These are phyloP conservation scores for Dysidea cf. avara DNA, from an alignment of 37 sponge, comb jelly and placozoan genomes.

Conservation along the genomic window DNA sequence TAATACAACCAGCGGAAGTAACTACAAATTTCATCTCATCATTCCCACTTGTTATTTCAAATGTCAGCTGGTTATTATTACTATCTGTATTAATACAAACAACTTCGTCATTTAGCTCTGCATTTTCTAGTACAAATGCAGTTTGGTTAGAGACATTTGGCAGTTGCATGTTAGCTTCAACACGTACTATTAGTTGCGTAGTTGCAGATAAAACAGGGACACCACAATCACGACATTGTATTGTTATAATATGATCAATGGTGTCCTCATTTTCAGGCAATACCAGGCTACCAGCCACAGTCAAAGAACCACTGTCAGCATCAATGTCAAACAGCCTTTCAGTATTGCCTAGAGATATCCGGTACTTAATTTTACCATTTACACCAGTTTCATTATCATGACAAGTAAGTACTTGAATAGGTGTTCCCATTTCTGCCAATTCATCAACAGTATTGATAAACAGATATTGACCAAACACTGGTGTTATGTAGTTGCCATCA, in stretches of 20 bases:
- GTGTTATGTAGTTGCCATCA: conserved; percentile 45
- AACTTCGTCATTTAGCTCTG: conserved; percentile 27
- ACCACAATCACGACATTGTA: no score
- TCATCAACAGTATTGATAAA: neutral
- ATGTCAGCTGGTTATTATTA: conserved; percentile 5
- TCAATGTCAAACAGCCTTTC: neutral
- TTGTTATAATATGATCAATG: no score
- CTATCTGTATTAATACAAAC: conserved; percentile 21
- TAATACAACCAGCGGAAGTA: conserved; percentile 19
- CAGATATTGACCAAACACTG: neutral
- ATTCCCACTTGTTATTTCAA: conserved; percentile 1
- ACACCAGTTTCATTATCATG: conserved; percentile 2
- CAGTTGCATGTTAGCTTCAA: no score
- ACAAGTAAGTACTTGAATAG: neutral
- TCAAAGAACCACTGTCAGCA: neutral
- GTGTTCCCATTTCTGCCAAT: no score
- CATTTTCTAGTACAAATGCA: conserved; percentile 45
- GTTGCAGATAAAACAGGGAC: no score
- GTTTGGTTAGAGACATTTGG: no score
- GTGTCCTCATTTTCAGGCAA: no score
- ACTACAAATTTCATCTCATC: neutral
- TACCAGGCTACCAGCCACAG: neutral
- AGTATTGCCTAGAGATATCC: neutral
- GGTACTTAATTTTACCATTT: neutral
- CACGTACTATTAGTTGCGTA: no score